phyloP scores from a whole-genome alignment of 2,888 invertebrate genomes.

The Idaea biselata region DNA sequence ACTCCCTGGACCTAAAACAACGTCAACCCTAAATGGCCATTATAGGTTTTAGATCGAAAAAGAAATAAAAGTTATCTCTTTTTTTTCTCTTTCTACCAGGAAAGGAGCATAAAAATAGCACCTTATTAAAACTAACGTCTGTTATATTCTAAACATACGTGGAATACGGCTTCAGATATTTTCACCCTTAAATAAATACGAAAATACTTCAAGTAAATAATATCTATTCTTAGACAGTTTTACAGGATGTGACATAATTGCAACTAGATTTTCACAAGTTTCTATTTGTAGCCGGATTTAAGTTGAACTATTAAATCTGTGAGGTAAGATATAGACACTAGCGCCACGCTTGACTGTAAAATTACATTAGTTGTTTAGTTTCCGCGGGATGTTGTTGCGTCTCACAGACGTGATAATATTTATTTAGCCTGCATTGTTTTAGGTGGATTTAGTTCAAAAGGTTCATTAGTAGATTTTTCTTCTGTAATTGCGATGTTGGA shows the following conservation, averaged over 20 bases:
- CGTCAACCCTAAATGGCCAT: no score
- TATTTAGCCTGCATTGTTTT: constrained; percentile 19
- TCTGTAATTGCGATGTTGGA: neutral
- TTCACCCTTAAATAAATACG: neutral
- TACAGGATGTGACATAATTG: constrained; percentile 25
- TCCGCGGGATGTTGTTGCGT: constrained; percentile 25
- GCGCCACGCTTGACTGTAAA: neutral
- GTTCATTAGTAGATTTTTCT: neutral
- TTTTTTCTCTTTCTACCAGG: no score
- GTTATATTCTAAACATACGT: no score
- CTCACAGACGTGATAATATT: constrained; percentile 22
- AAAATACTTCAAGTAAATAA: neutral
- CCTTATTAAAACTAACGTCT: no score
- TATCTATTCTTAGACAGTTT: constrained; percentile 4
- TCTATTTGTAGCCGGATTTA: neutral
- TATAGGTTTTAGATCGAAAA: no score
- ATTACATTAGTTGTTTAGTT: constrained; percentile 2
- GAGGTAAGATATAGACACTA: neutral
- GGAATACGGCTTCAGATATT: neutral
- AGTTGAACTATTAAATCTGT: neutral
- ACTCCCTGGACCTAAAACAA: no score
- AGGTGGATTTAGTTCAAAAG: constrained; percentile 1
- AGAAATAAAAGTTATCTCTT: no score
- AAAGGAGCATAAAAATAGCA: no score
- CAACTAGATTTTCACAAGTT: constrained; percentile 13